phyloP scores from a whole-genome alignment of 2,888 invertebrate genomes.

The Philonicus albiceps region DNA sequence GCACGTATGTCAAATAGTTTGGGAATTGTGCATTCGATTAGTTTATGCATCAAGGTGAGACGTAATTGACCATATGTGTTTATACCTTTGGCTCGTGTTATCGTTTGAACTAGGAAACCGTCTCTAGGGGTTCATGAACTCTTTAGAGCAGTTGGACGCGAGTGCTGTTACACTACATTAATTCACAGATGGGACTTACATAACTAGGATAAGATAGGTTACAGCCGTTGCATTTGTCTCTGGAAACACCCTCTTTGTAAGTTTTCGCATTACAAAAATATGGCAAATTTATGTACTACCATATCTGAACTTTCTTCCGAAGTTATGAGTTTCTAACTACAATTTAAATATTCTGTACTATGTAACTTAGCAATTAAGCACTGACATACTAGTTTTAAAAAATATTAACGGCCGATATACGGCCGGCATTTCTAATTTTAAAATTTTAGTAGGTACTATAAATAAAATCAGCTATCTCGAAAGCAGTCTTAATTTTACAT shows the following conservation, averaged over 20 bases:
- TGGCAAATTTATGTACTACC: not conserved
- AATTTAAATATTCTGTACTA: no score
- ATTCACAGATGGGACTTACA: not conserved
- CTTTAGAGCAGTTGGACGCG: not conserved
- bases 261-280: not conserved
- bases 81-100: not conserved
- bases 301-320: no score
- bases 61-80: conserved; percentile 28
- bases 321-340: no score
- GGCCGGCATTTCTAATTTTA: no score
- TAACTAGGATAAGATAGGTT: not conserved
- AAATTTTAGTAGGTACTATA: no score
- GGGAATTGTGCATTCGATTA: not conserved
- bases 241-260: not conserved
- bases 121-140: conserved; percentile 4
- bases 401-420: no score
- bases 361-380: no score
- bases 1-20: conserved; percentile 1
- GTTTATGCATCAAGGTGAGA: not conserved
- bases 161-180: conserved; percentile 13
- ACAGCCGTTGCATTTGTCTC: not conserved
- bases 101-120: not conserved
- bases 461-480: no score
- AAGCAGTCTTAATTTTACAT: no score
- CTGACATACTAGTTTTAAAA: no score